Evolutionary conservation across 2,797 vertebrate species (phyloP).

Genomic region (Emydoidea blandingii): DNA sequence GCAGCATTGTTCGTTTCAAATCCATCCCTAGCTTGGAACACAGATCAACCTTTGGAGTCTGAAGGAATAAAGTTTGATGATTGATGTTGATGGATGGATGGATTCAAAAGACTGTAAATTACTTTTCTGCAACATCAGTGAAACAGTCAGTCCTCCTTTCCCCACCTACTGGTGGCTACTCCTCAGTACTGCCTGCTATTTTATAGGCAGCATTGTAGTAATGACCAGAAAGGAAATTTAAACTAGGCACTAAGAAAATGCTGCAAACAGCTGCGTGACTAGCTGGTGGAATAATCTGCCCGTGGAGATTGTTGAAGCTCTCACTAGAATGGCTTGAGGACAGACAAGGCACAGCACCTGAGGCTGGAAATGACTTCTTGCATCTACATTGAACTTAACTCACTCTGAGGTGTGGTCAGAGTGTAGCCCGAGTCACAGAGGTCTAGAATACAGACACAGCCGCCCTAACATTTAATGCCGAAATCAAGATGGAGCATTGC

Average conservation of each 20-base stretch:
- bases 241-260: background rate
- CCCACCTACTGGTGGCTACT: background rate
- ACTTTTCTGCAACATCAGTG: background rate
- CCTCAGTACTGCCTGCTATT: background rate
- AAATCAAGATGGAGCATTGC: rapidly evolving
- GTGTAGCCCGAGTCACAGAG: background rate
- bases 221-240: background rate
- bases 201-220: background rate
- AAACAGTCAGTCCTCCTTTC: background rate
- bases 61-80: background rate
- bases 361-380: rapidly evolving
- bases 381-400: rapidly evolving
- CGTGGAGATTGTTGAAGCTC: background rate
- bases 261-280: background rate
- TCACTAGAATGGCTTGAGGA: rapidly evolving
- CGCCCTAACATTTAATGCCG: rapidly evolving
- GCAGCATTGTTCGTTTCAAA: slow-evolving; percentile 93
- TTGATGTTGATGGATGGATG: background rate
- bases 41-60: slow-evolving; percentile 91
- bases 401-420: background rate
- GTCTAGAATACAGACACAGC: rapidly evolving
- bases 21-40: slow-evolving; percentile 96
- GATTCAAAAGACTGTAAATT: rapidly evolving
- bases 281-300: background rate
- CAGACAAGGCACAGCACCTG: rapidly evolving